These are phyloP conservation scores for Chaenogobius annularis DNA, from an alignment of 2,113 vertebrate genomes.

Conservation along the genomic window DNA sequence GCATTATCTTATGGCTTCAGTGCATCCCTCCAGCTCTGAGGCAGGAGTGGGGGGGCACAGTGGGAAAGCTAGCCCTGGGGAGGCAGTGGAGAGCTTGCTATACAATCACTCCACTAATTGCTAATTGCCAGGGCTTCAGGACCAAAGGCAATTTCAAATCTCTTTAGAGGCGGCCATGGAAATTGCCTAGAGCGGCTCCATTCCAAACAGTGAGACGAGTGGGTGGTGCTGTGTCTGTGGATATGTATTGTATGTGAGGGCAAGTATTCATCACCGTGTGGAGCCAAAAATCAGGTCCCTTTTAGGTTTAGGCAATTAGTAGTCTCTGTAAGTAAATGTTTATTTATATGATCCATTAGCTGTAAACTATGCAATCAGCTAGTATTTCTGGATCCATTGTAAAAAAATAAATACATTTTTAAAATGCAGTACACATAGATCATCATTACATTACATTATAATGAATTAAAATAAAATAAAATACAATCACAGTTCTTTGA, in stretches of 20 bases:
- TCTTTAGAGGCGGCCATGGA: constrained; percentile 71
- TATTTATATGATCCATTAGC: too few species aligned
- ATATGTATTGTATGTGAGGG: background rate
- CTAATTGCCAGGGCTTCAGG: constrained; percentile 74
- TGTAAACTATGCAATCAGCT: too few species aligned
- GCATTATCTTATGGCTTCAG: constrained; percentile 42
- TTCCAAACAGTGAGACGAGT: constrained; percentile 42
- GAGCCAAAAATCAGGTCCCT: background rate
- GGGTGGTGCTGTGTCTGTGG: constrained; percentile 30
- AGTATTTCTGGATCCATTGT: too few species aligned
- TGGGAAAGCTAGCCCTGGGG: constrained; percentile 39
- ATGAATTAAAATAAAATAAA: too few species aligned
- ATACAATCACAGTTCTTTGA: too few species aligned
- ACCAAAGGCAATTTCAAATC: constrained; percentile 75
- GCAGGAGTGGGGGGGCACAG: constrained; percentile 42
- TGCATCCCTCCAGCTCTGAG: constrained; percentile 32
- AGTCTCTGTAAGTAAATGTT: too few species aligned
- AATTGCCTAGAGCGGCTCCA: constrained; percentile 63
- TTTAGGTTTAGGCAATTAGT: too few species aligned
- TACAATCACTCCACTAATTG: constrained; percentile 73
- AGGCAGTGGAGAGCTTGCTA: constrained; percentile 41
- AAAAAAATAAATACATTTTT: too few species aligned
- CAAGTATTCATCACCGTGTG: background rate
- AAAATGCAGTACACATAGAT: background rate
- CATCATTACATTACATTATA: background rate